Base-by-base conservation (phyloP, 2,797 vertebrate genomes). In the Karalla daura region DNA sequence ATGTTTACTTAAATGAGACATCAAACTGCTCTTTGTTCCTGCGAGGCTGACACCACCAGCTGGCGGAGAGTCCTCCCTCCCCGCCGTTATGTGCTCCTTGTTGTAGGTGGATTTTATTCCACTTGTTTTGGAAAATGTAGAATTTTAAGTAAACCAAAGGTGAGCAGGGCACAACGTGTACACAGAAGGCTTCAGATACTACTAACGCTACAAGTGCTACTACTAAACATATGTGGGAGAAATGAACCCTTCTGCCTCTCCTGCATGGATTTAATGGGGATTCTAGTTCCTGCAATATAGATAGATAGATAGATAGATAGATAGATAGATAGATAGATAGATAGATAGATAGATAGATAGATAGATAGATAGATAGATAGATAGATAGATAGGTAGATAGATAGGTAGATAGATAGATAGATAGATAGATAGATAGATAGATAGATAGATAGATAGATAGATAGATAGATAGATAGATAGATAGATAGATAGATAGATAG, bases 81-180 rank as follows among this genome's bases (percentile, higher is more conserved):
- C 68, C 68, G 59, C 68, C 60, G 61, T 46, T 44, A 63, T 50
- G n/a, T 54, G n/a, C n/a, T n/a, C n/a, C n/a, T 60, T 43, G 61
- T 53, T 46, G 71, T 67, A 56, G 61, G 64, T 58, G 65, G 61
- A 24, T 49, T 49, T 68, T 40, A 66, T 24, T 70, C 20, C 74
- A 47, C 35, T 30, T 45, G 13, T 47, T 43, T 32, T 33, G 25
- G 20, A 40, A 58, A 60, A 39, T 41, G 41, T 46, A 63, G 21
- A 41, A 13, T 35, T 64, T 51, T 20, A 55, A 49, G 20, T 47
- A 43, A 58, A 52, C 43, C 2, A 45, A 49, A 17, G 36, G 32
- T 27, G 25, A 14, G 41, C 28, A 43, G 32, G 49, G 9, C 51
- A 45, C 36, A 10, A 47, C 33, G 12, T 23, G 43, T 25, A 39